Evolutionary conservation across 1,140 invertebrate genomes (phyloP).

Genomic region (Eufriesea mexicana): DNA sequence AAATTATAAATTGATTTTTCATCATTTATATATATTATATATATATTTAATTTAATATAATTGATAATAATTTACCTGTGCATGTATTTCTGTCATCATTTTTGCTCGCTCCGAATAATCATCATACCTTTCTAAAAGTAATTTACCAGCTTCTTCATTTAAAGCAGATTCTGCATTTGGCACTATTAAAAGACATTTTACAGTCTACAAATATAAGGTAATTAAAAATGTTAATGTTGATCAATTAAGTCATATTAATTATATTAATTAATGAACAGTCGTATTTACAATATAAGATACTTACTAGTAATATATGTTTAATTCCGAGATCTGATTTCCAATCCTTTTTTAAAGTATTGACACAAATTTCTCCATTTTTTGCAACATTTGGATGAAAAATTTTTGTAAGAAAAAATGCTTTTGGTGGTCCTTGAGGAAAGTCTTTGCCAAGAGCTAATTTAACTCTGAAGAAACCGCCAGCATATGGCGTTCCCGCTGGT

Average conservation of each 20-base stretch:
- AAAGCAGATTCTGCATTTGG: slow-evolving; percentile 97
- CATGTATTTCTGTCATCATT: slow-evolving; percentile 98
- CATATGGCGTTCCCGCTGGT: slow-evolving; percentile 92
- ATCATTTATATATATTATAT: neutral
- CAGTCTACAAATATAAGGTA: slow-evolving; percentile 84
- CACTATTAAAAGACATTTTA: slow-evolving; percentile 96
- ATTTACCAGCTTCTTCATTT: slow-evolving; percentile 96
- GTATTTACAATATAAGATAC: slow-evolving; percentile 60
- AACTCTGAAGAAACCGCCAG: slow-evolving; percentile 92
- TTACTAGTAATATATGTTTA: slow-evolving; percentile 96
- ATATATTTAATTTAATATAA: neutral
- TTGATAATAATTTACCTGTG: slow-evolving; percentile 82
- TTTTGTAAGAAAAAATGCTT: slow-evolving; percentile 97
- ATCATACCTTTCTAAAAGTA: slow-evolving; percentile 94
- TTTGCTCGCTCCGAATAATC: slow-evolving; percentile 94
- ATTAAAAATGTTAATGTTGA: neutral
- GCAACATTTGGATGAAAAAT: slow-evolving; percentile 99
- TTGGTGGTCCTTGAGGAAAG: slow-evolving; percentile 95
- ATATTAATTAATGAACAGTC: neutral
- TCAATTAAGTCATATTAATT: neutral
- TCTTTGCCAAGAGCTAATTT: slow-evolving; percentile 96
- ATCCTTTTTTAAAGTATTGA: slow-evolving; percentile 98
- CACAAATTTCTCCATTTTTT: slow-evolving; percentile 97
- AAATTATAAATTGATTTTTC: neutral
- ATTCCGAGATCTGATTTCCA: slow-evolving; percentile 98